Percentiles rank a stretch among this genome's conserved stretches.
Conservation (phyloP, 1,140 invertebrate genomes). For the Ectropis grisescens region DNA sequence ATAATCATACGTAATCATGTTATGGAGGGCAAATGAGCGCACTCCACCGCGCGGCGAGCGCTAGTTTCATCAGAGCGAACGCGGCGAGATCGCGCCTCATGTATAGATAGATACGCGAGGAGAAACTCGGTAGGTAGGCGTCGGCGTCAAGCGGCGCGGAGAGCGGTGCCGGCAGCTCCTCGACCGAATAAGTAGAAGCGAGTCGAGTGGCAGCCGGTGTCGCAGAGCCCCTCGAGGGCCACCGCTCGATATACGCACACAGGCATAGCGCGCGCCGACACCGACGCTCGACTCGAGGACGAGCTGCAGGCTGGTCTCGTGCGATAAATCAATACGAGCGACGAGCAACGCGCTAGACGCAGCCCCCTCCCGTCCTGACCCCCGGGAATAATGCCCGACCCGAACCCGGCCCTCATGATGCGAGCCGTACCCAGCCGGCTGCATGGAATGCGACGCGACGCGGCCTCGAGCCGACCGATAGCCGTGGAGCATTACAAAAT, state of each 20-base stretch:
- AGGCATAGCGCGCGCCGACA: conserved; percentile 53
- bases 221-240: conserved; percentile 65
- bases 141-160: conserved; percentile 41
- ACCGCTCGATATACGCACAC: conserved; percentile 62
- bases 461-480: conserved; percentile 62
- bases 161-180: conserved; percentile 36
- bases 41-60: conserved; percentile 17
- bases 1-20: conserved; percentile 53
- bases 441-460: conserved; percentile 57
- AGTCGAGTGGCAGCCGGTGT: conserved; percentile 61
- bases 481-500: conserved; percentile 68
- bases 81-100: conserved; percentile 54
- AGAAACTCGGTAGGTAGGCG: conserved; percentile 66
- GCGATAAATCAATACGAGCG: conserved; percentile 67
- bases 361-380: conserved; percentile 49
- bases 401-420: conserved; percentile 51
- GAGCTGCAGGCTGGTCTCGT: conserved; percentile 61
- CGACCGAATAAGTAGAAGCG: conserved; percentile 65
- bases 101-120: conserved; percentile 53
- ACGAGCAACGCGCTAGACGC: conserved; percentile 47
- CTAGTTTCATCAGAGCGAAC: conserved; percentile 49
- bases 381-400: conserved; percentile 57
- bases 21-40: conserved; percentile 41
- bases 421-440: conserved; percentile 49
- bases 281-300: conserved; percentile 12